Evolutionary conservation across 2,113 vertebrate genomes (phyloP), one percentile per base, ranked within the genome.

Genomic region (Lethenteron reissneri): DNA sequence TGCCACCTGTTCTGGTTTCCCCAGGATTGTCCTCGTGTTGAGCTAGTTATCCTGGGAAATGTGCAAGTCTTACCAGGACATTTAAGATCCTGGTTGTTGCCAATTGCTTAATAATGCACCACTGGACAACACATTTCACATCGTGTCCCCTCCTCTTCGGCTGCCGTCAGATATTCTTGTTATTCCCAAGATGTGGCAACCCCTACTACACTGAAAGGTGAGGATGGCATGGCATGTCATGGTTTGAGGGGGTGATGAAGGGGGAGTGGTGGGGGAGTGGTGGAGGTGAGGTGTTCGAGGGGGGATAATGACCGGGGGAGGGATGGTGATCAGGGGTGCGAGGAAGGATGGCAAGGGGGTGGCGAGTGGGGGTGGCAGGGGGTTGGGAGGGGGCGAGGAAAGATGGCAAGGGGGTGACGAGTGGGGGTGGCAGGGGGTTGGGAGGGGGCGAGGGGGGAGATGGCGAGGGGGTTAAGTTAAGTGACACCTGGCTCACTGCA

Each of bases 401-500:
- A 2, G 17, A 19, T 19, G 17, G 17, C 17, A 19, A 19, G 9
- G n/a, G 64, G 64, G 21, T 21, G 21, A 3, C 21, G 21, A 21
- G 10, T 15, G 10, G 62, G 21, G 21, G 2, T 15, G 10, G 62
- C 9, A 68, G 21, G 8, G 21, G 9, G 21, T 15, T n/a, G 62
- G 21, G 21, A 10, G 62, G 21, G 62, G 17, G 64, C 64, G 25
- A n/a, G 15, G 9, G 9, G n/a, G 64, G 64, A 8, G 25, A 41
- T 41, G 41, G 41, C 41, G 41, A 41, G 41, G 41, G 25, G 64
- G 25, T 68, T n/a, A 68, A 68, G 64, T 41, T 41, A 41, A 41
- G 64, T 25, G n/a, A 17, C 25, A 99, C 94, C 94, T 88, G 95
- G 94, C 80, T 99, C 94, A 19, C 94, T 99, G 88, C 94, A 96